Percentiles rank a stretch among this genome's conserved stretches.
phyloP scores from a whole-genome alignment of 2,888 invertebrate genomes.

The Cantharis rustica region DNA sequence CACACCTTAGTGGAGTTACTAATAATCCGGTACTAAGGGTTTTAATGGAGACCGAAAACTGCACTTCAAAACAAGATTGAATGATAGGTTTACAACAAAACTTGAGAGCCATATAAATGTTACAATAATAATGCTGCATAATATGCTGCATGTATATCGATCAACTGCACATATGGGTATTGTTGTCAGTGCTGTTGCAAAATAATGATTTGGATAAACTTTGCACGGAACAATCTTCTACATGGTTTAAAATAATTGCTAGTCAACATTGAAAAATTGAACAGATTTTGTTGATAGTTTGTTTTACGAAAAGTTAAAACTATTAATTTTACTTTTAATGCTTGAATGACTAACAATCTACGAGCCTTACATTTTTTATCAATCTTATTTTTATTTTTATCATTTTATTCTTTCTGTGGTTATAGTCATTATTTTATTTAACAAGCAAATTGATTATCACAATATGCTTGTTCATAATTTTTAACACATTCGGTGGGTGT shows the following conservation, averaged over 20 bases:
- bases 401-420: background rate
- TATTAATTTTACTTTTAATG: background rate
- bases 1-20: constrained; percentile 44
- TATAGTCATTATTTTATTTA: background rate
- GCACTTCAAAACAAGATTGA: constrained; percentile 12
- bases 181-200: background rate
- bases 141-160: background rate
- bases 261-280: background rate
- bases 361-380: background rate
- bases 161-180: background rate
- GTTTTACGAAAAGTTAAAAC: background rate
- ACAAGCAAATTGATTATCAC: background rate
- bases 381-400: background rate
- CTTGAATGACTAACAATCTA: background rate
- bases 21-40: constrained; percentile 52
- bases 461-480: background rate
- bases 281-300: background rate
- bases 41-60: constrained; percentile 9
- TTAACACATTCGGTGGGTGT: background rate
- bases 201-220: background rate
- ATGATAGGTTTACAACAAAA: background rate
- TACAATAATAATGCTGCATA: background rate
- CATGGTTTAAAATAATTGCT: background rate
- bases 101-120: background rate
- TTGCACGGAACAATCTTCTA: background rate